These are phyloP conservation scores for Ceratina japonica DNA, from an alignment of 1,140 invertebrate genomes.

Conservation along the genomic window DNA sequence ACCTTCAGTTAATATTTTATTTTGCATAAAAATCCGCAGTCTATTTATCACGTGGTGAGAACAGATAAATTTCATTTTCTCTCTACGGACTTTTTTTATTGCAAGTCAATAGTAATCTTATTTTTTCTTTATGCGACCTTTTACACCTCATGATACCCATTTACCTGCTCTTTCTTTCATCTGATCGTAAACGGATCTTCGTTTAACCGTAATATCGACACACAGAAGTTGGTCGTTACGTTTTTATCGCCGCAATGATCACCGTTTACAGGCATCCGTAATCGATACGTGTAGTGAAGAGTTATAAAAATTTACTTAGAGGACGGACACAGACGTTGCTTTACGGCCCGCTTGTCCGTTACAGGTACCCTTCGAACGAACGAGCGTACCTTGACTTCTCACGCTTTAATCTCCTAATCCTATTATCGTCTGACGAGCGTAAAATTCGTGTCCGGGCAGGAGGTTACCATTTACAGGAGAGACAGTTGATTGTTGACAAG, in stretches of 20 bases:
- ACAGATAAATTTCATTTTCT: too few species aligned
- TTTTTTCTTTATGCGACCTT: too few species aligned
- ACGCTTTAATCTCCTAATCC: conserved; percentile 65
- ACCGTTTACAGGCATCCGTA: conserved; percentile 13
- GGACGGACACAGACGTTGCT: background rate
- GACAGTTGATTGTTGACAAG: conserved; percentile 52
- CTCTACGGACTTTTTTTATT: too few species aligned
- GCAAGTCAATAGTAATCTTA: too few species aligned
- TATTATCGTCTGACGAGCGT: conserved; percentile 60
- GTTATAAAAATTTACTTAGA: conserved; percentile 17
- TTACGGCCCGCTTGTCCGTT: background rate
- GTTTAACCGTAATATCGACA: background rate
- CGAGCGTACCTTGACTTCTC: conserved; percentile 49
- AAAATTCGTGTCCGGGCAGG: conserved; percentile 49
- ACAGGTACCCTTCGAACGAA: background rate
- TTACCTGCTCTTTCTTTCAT: too few species aligned
- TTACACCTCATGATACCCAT: too few species aligned
- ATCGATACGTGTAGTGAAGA: conserved; percentile 13
- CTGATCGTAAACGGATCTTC: conserved; percentile 3
- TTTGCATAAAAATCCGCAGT: too few species aligned
- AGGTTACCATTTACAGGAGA: conserved; percentile 30
- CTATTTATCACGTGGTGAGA: too few species aligned
- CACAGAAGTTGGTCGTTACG: conserved; percentile 6
- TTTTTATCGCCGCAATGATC: conserved; percentile 9
- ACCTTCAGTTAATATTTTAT: too few species aligned